Evolutionary conservation across 2,888 invertebrate species (phyloP).

Genomic region (Stenodema calcarata): DNA sequence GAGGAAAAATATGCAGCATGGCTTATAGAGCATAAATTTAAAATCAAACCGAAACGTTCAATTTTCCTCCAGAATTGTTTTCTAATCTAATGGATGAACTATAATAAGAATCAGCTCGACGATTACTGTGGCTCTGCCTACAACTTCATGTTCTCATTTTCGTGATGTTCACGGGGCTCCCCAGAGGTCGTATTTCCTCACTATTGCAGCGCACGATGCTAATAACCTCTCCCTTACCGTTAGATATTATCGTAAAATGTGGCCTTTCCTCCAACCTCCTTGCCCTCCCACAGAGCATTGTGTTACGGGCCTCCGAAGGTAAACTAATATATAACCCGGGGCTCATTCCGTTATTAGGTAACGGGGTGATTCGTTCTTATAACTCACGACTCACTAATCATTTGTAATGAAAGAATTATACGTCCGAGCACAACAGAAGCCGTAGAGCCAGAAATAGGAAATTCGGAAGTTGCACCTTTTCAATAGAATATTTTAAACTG

Average conservation of each 20-base stretch:
- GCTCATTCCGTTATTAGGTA: not conserved
- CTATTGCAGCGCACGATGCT: not conserved
- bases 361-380: not conserved
- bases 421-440: not conserved
- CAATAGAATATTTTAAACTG: too few relatives aligned
- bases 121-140: too few relatives aligned
- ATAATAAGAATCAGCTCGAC: too few relatives aligned
- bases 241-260: not conserved
- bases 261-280: not conserved
- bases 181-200: not conserved
- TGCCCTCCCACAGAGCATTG: not conserved
- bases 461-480: too few relatives aligned
- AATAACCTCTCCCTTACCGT: not conserved
- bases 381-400: not conserved
- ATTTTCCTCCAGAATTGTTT: too few relatives aligned
- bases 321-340: not conserved
- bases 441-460: too few relatives aligned
- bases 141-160: too few relatives aligned
- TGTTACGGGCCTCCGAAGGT: not conserved
- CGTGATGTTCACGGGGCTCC: not conserved
- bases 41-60: too few relatives aligned
- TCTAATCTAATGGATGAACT: too few relatives aligned
- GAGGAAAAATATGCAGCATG: too few relatives aligned
- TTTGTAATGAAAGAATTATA: not conserved
- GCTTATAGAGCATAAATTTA: too few relatives aligned